These are phyloP conservation scores for Hylaeus anthracinus DNA, from an alignment of 1,140 invertebrate genomes.

Conservation along the genomic window DNA sequence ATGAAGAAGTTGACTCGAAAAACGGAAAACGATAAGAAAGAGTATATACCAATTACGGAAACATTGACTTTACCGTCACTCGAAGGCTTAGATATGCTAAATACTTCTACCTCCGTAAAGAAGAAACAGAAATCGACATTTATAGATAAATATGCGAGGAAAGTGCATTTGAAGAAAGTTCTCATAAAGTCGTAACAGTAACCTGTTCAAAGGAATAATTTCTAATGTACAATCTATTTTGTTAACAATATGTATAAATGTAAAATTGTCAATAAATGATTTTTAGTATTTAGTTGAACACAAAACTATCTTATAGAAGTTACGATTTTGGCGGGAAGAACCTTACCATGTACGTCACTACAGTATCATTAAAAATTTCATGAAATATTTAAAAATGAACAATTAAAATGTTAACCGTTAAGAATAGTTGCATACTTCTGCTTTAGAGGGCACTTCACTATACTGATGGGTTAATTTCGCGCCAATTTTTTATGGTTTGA, in stretches of 20 bases:
- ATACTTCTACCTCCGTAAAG: neutral
- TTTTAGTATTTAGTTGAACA: neutral
- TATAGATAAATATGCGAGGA: slow-evolving; percentile 39
- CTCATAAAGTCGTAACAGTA: slow-evolving; percentile 22
- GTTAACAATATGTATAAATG: neutral
- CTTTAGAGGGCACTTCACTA: neutral
- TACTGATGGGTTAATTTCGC: neutral
- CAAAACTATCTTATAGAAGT: no score
- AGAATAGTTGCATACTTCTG: no score
- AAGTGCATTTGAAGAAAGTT: slow-evolving; percentile 13
- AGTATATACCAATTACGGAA: neutral
- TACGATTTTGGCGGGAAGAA: no score
- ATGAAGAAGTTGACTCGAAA: slow-evolving; percentile 36
- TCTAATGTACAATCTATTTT: neutral
- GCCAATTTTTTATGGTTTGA: neutral
- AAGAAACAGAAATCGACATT: slow-evolving; percentile 29
- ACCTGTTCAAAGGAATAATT: neutral
- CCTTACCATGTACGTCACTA: no score
- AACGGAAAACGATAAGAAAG: slow-evolving; percentile 25
- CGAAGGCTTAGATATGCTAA: slow-evolving; percentile 20
- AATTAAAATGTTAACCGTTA: no score
- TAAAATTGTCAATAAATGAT: neutral
- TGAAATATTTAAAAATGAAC: no score
- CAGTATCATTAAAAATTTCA: no score
- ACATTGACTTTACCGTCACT: slow-evolving; percentile 48